Evolutionary conservation across 2,797 vertebrate species (phyloP), one percentile per base, ranked within the genome.

Genomic region (Rhinichthys osculus): DNA sequence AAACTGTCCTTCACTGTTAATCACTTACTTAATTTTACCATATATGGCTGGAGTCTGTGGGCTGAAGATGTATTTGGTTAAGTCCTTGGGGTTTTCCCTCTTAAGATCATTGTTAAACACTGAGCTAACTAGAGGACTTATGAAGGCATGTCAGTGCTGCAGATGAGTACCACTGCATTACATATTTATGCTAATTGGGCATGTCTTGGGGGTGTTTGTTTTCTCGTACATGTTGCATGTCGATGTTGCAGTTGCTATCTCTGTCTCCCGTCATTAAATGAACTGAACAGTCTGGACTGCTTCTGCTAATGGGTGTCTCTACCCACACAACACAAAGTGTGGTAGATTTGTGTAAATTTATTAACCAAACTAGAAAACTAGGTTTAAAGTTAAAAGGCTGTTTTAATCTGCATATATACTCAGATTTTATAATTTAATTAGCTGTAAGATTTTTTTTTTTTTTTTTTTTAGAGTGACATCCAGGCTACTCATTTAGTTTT

Each of bases 11-110:
- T 50, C 1, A 0, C 21, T 14, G 13, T 54, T 70, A 69, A 70
- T 81, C 79, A 16, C 13, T 9, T 52, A 16, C n/a, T 47, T 81
- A n/a, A 69, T 81, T 52, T 81, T 0, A 33, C 79, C 79, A 70
- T 81, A n/a, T 81, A 81, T 19, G 79, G 21, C 33, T 69, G 0
- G 21, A 6, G 14, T 81, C 66, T n/a, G 44, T n/a, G 44, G 4
- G 70, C 79, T 81, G 42, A 81, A 69, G 47, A 81, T 81, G 64
- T 21, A 23, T 81, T 69, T n/a, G 44, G 23, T 66, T 79, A 66
- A 66, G 59, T 81, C 66, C 23, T 52, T 13, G 17, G 40, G 78
- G 59, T 50, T 50, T 78, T 54, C 27, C 5, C 21, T 70, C 66
- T 35, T 54, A 33, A 40, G 19, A 81, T 38, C 16, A 70, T 52